Evolutionary conservation across 2,797 vertebrate genomes (phyloP).

Genomic region (Poecile montanus): DNA sequence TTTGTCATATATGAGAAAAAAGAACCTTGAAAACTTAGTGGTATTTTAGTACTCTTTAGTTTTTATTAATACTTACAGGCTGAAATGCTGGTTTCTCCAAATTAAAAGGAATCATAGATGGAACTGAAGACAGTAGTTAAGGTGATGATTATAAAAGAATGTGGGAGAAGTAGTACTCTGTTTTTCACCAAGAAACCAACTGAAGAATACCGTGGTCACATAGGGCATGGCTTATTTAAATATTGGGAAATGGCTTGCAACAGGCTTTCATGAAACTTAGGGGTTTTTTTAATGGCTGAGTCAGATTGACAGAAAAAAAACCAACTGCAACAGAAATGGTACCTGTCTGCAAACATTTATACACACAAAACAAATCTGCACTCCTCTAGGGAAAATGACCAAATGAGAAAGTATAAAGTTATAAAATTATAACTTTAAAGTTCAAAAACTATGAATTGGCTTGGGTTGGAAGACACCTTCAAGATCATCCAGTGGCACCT

Average conservation of each 20-base stretch:
- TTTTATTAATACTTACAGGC: neutral
- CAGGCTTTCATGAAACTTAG: neutral
- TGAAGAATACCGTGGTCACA: neutral
- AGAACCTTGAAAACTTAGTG: rapidly evolving
- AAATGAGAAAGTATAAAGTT: neutral
- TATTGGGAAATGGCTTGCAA: neutral
- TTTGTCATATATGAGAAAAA: neutral
- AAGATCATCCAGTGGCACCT: neutral
- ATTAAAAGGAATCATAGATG: neutral
- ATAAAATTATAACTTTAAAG: too few species aligned
- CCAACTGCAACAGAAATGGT: neutral
- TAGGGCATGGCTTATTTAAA: neutral
- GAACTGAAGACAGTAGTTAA: neutral
- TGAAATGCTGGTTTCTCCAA: neutral
- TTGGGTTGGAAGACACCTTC: neutral
- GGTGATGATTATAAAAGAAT: neutral
- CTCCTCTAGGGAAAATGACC: neutral
- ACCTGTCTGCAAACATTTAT: neutral
- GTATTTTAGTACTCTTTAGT: neutral
- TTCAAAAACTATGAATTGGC: neutral
- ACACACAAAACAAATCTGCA: neutral
- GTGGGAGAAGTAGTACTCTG: neutral
- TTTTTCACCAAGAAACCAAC: neutral
- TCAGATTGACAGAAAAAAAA: too few species aligned
- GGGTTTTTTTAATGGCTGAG: neutral